Evolutionary conservation across 2,888 invertebrate species (phyloP), one percentile per base, ranked within the genome.

Genomic region (Fragum fragum): DNA sequence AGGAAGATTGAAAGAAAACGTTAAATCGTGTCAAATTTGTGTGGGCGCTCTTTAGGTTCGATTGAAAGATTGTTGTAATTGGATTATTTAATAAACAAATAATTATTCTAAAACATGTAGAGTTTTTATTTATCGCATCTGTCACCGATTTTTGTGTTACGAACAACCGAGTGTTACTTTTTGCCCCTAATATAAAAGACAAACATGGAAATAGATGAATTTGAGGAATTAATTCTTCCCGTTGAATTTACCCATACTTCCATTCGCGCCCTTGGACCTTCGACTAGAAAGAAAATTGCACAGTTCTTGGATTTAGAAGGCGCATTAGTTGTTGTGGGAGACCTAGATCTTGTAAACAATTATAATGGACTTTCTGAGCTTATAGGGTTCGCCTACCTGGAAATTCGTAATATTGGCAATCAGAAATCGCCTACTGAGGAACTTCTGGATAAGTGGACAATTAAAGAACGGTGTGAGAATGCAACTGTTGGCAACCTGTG

Each of bases 311-410:
- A 86, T 36, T 42, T 81, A 0, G 86, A 86, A 23, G 86, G 86
- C 0, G 57, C 26, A 16, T 53, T 86, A 6, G 70, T 86, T 16
- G 74, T 86, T 1, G 52, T 70, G 23, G 52, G 59, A 1, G 47
- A 77, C 1, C 55, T 76, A 18, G 83, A 86, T 36, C 63, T 86
- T 3, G 81, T 74, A n/a, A 86, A 79, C 59, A 77, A 83, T 53
- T 79, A 70, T 42, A 83, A 74, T 47, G 87, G 87, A n/a, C 57
- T 87, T 52, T 83, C 87, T 0, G 87, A 87, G 66, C 71, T 87
- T 42, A 81, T 81, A 5, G 84, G 85, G 0, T 86, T 87, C 59
- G n/a, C 53, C 11, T 81, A 82, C 63, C 70, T 82, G 5, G 81
- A 78, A 16, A 86, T 87, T 26, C 76, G 76, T 39, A 83, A 84